A percentile compares a stretch with the other conserved stretches of the same genome.
Evolutionary conservation across 2,888 invertebrate species (phyloP).

Genomic region (Melieria crassipennis): DNA sequence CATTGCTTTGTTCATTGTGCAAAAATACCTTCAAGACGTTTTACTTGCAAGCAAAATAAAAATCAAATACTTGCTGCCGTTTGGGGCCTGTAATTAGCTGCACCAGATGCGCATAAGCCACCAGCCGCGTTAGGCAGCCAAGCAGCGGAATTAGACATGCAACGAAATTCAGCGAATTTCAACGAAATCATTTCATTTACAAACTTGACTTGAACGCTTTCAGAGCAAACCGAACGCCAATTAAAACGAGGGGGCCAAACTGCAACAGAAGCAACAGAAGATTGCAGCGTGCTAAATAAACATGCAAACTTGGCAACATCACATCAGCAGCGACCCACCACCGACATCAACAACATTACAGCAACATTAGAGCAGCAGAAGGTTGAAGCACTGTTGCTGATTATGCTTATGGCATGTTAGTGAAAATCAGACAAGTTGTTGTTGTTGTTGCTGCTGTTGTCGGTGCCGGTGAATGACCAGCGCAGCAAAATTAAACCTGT

Average conservation of each 20-base stretch:
- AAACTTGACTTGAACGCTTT: too few relatives aligned
- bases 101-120: too few relatives aligned
- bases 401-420: not conserved
- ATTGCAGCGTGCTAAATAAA: conserved; percentile 1
- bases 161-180: not conserved
- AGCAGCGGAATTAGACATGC: conserved; percentile 34
- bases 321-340: not conserved
- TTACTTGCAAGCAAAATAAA: not conserved
- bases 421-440: not conserved
- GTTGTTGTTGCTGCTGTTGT: not conserved
- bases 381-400: not conserved
- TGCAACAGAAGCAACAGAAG: not conserved
- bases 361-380: not conserved
- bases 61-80: not conserved
- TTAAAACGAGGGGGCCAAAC: not conserved
- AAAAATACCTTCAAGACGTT: too few relatives aligned
- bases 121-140: conserved; percentile 18
- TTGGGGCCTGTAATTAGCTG: too few relatives aligned
- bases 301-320: conserved; percentile 2
- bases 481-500: conserved; percentile 51
- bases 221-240: not conserved
- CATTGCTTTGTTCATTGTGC: too few relatives aligned
- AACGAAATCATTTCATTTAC: too few relatives aligned
- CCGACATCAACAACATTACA: not conserved
- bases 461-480: conserved; percentile 39